Percentiles rank a stretch among this genome's conserved stretches.
These are phyloP conservation scores for Sarcophaga variegata DNA, from an alignment of 2,888 invertebrate species.

Conservation along the genomic window DNA sequence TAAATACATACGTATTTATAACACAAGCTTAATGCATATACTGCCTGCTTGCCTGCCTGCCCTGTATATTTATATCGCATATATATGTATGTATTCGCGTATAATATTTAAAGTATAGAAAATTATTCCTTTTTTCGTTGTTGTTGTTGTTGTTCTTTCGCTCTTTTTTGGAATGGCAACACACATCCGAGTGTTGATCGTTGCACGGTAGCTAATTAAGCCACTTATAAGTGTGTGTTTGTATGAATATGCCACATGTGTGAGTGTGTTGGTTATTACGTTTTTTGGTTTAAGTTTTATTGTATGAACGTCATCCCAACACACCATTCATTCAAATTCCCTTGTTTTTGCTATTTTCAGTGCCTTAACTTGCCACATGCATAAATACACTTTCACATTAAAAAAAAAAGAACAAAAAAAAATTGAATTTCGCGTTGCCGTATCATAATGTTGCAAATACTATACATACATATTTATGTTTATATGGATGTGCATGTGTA, in stretches of 20 bases:
- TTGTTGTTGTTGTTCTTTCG: neutral
- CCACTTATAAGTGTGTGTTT: constrained; percentile 72
- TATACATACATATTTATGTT: neutral
- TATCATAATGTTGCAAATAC: constrained; percentile 5
- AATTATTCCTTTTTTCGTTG: constrained; percentile 26
- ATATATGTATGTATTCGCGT: neutral
- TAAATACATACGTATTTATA: neutral
- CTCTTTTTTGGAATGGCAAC: constrained; percentile 62
- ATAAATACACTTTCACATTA: neutral
- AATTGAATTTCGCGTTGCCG: constrained; percentile 38
- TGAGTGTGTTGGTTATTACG: constrained; percentile 69
- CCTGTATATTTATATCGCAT: neutral
- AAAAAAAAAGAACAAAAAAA: neutral
- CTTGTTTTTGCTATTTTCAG: constrained; percentile 12
- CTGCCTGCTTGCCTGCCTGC: neutral
- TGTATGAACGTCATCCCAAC: constrained; percentile 53
- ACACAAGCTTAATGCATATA: neutral
- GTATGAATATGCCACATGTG: constrained; percentile 33
- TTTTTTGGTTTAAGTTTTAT: constrained; percentile 68
- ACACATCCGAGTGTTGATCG: constrained; percentile 76
- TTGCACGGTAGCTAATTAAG: constrained; percentile 79
- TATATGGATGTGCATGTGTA: neutral
- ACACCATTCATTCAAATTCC: constrained; percentile 42
- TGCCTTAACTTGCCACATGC: constrained; percentile 16
- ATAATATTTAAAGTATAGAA: constrained; percentile 21